Evolutionary conservation across 2,888 invertebrate species (phyloP), one percentile per base, ranked within the genome.

Genomic region (Eristalinus aeneus): DNA sequence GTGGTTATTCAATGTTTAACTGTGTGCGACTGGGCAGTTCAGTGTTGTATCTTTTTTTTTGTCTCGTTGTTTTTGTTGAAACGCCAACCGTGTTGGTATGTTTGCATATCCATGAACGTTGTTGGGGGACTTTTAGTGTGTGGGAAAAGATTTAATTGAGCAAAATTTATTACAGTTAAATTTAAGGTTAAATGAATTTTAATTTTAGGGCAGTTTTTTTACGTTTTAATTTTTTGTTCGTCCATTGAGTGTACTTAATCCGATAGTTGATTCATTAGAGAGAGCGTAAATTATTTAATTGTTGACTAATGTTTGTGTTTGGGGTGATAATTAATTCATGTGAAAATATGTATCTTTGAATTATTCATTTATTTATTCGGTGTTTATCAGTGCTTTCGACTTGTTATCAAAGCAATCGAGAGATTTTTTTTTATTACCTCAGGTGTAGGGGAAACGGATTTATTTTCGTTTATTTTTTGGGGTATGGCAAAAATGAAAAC

Each of bases 81-180:
- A 74, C 61, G 71, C 58, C 58, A 68, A 54, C 34, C 58, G 72
- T 58, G 46, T 58, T 68, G 39, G 56, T 77, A 63, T n/a, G 6
- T 22, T 67, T 32, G 60, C 60, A 69, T 27, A 67, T 36, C 34
- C 10, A 76, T 58, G 23, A 39, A 34, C n/a, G 56, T 67, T 67
- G 36, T 61, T 73, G 34, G 20, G 46, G 46, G 46, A 9, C 46
- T 58, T 68, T 58, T 69, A 53, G 39, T 69, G 8, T 64, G 54
- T 72, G 54, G 53, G 56, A 63, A 67, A 71, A 67, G 74, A 78
- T 75, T 72, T 76, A 75, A 84, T 79, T 72, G 63, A 58, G 67
- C 67, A 67, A 76, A 82, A 72, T 88, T 71, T 78, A 79, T 61
- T 73, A 64, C 77, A 75, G 72, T 76, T 83, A 75, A 78, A 78